Conservation (phyloP, 1,140 invertebrate species). For the Rhyzopertha dominica region DNA sequence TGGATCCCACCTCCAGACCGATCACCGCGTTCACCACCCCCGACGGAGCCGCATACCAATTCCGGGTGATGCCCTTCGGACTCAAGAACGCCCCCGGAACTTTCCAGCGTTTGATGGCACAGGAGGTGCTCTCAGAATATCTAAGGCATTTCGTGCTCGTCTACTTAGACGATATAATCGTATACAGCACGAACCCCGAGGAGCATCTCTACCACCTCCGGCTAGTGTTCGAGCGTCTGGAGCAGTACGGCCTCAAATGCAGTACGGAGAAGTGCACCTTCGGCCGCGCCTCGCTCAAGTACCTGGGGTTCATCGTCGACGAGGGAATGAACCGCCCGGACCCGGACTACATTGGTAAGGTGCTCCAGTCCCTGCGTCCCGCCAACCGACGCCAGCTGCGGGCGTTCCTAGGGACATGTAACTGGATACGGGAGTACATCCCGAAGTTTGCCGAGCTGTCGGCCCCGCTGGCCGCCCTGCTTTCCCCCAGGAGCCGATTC, state of each 20-base stretch:
- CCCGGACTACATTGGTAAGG: not conserved
- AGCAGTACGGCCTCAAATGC: slow-evolving; percentile 3
- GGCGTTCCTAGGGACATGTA: slow-evolving; percentile 24
- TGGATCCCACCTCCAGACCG: too few species aligned
- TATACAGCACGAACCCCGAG: too few species aligned
- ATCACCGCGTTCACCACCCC: too few species aligned
- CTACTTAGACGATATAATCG: slow-evolving; percentile 16
- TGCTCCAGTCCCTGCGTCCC: not conserved
- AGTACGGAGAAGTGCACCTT: slow-evolving; percentile 11
- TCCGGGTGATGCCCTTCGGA: too few species aligned
- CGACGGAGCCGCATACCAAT: too few species aligned
- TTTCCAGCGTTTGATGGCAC: too few species aligned
- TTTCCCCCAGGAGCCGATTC: slow-evolving; percentile 15
- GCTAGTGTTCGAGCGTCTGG: slow-evolving; percentile 15
- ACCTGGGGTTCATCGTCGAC: slow-evolving; percentile 10
- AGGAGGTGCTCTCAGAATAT: slow-evolving; percentile 13
- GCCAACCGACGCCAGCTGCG: slow-evolving; percentile 16
- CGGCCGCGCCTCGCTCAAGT: not conserved
- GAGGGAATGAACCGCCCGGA: slow-evolving; percentile 1
- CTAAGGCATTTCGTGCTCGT: slow-evolving; percentile 16
- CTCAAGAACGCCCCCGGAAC: too few species aligned
- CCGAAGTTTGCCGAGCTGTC: slow-evolving; percentile 18
- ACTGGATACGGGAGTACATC: slow-evolving; percentile 31
- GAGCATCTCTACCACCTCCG: slow-evolving; percentile 12
- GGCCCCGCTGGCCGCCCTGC: slow-evolving; percentile 17